Conservation (phyloP, 2,888 invertebrate species). For the Crematogaster levior region DNA sequence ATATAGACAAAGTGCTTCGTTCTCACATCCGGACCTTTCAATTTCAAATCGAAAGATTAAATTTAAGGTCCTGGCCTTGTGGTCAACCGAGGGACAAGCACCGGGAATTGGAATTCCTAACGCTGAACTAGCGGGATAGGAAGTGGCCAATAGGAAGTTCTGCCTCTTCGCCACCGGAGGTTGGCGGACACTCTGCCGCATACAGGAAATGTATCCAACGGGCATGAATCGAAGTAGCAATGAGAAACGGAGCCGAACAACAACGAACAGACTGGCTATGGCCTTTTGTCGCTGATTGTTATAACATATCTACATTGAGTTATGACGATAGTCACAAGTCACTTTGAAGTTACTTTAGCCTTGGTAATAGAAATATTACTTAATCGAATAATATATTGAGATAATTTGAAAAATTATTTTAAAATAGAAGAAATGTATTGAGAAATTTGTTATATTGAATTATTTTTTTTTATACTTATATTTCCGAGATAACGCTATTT, state of each 20-base stretch:
- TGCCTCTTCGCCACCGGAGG: slow-evolving; percentile 35
- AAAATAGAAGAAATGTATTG: no score
- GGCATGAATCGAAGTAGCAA: slow-evolving; percentile 67
- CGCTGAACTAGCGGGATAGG: slow-evolving; percentile 52
- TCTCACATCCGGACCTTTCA: neutral
- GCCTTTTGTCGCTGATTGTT: slow-evolving; percentile 47
- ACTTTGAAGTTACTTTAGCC: neutral
- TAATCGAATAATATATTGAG: neutral
- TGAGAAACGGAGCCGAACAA: slow-evolving; percentile 51
- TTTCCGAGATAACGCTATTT: neutral
- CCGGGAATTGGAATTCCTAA: slow-evolving; percentile 63
- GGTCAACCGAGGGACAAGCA: slow-evolving; percentile 42
- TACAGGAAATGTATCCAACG: slow-evolving; percentile 68
- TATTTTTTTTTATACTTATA: neutral
- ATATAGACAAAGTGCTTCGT: neutral
- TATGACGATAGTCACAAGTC: neutral
- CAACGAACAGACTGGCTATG: slow-evolving; percentile 48
- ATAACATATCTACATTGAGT: neutral
- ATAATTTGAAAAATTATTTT: slow-evolving; percentile 1
- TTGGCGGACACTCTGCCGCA: slow-evolving; percentile 40
- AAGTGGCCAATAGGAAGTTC: slow-evolving; percentile 74
- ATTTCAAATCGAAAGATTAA: slow-evolving; percentile 43
- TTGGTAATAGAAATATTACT: neutral
- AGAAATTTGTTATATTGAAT: neutral
- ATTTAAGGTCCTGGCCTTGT: slow-evolving; percentile 36